phyloP scores from a whole-genome alignment of 1,140 invertebrate genomes.

The Lepidostoma basale region DNA sequence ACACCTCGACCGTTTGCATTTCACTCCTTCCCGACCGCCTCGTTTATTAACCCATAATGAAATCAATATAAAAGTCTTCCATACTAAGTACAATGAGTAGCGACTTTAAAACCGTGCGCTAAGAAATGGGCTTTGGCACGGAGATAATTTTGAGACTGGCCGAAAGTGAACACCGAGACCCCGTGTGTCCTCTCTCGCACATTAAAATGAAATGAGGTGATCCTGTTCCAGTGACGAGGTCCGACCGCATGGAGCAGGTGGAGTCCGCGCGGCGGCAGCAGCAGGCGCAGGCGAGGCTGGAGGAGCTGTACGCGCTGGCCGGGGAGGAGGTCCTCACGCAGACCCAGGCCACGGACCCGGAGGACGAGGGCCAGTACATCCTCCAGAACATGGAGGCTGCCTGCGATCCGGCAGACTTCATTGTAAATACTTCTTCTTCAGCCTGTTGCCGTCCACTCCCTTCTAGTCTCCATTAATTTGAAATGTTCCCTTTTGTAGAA shows the following conservation, averaged over 20 bases:
- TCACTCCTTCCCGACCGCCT: no score
- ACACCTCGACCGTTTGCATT: no score
- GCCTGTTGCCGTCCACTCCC: background rate
- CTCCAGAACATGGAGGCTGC: constrained; percentile 18
- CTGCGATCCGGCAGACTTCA: constrained; percentile 37
- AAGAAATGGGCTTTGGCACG: no score
- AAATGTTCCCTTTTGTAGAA: constrained; percentile 21
- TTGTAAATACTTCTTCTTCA: constrained; percentile 22
- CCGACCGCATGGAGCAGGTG: constrained; percentile 53
- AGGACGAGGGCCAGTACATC: constrained; percentile 7
- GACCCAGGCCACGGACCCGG: background rate
- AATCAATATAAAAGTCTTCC: no score
- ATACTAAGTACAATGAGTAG: no score
- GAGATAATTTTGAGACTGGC: no score
- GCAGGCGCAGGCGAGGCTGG: constrained; percentile 50
- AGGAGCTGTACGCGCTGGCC: constrained; percentile 57
- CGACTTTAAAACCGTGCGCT: no score
- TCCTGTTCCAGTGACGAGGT: constrained; percentile 52
- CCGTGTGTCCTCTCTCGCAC: no score
- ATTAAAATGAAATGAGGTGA: no score
- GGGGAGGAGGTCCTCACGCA: constrained; percentile 28
- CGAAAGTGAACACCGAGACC: no score
- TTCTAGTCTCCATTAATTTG: background rate
- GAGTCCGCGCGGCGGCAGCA: constrained; percentile 52
- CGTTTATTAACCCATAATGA: no score